Evolutionary conservation across 2,113 vertebrate genomes (phyloP), one percentile per base, ranked within the genome.

Genomic region (Festucalex cinctus): DNA sequence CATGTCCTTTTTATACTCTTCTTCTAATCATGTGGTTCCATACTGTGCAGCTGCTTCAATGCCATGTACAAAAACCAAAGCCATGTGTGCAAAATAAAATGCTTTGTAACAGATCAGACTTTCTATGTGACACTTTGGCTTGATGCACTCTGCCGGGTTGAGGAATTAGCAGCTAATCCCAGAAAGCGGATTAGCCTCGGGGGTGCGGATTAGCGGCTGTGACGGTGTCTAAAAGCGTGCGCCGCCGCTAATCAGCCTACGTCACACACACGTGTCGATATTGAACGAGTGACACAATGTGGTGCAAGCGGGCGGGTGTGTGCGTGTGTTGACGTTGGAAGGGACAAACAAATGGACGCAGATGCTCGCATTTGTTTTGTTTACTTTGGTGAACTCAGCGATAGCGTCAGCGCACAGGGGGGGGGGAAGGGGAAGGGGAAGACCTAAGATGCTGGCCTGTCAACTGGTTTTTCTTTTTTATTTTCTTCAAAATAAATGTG

Each of bases 1-100:
- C 62, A 64, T 76, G n/a, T 78, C 71, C 19, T 80, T 88, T 88
- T 87, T 83, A 73, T 86, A 72, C 16, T 76, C 85, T 88, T 85
- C 71, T 66, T 79, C 44, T 69, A 32, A 63, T 64, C 66, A 69
- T 74, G 28, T 77, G 64, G 74, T 70, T 73, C 65, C 65, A 61
- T 63, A 58, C 32, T 9, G 56, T 78, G 74, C 85, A 85, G 73
- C 81, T 83, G 73, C 84, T 53, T 74, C 68, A 65, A 76, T 71
- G 5, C 13, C n/a, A 69, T 41, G 9, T 70, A 72, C 58, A 66
- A 68, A 36, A 68, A 36, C 43, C 73, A 61, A 39, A 73, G 46
- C 70, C 76, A 75, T 4, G 3, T 53, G 54, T 70, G 62, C 41
- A 70, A 66, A 82, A 74, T 79, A 75, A 87, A 83, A 70, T 44